Evolutionary conservation across 2,113 vertebrate genomes (phyloP), one percentile per base, ranked within the genome.

Genomic region (Sturnira hondurensis): DNA sequence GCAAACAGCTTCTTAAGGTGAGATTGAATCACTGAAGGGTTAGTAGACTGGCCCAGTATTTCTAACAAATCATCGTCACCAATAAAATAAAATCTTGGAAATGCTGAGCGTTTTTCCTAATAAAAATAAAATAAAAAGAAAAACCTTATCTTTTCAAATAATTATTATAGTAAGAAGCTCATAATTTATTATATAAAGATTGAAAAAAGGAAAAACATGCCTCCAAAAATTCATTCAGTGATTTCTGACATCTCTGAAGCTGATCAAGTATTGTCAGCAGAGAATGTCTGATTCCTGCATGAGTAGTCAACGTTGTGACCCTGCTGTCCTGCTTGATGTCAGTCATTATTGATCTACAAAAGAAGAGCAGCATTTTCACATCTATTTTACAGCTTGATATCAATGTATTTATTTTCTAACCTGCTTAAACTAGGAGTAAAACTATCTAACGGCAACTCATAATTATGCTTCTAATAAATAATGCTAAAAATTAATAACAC

Each of bases 1-100:
- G 99, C 99, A 98, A 99, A 99, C 43, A 99, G 98, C 92, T 99
- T 99, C 98, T 99, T 99, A 65, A 99, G 99, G 95, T 99, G 99
- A 94, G 99, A 99, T 96, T 99, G 99, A 97, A 99, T 99, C 96
- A 99, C 99, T 16, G 98, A 96, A 19, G 99, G 99, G 98, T 99
- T 99, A 0, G 98, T 99, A 33, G 99, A 99, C 94, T 99, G 99
- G 92, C 99, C 99, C 92, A 99, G 98, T 96, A 99, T 99, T 98
- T 99, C 99, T 96, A 99, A 77, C 91, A 99, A 98, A 96, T 99
- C 99, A 97, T 99, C 99, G 94, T 99, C 99, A 50, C 99, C 99
- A 95, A 99, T 99, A 73, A 99, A 99, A 98, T 99, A 99, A 98
- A 99, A 99, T 61, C 99, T 98, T 68, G 99, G 99, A 97, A 99